A percentile compares a stretch with the other conserved stretches of the same genome.
Evolutionary conservation across 2,113 vertebrate genomes (phyloP).

Genomic region (Arvicanthis niloticus): DNA sequence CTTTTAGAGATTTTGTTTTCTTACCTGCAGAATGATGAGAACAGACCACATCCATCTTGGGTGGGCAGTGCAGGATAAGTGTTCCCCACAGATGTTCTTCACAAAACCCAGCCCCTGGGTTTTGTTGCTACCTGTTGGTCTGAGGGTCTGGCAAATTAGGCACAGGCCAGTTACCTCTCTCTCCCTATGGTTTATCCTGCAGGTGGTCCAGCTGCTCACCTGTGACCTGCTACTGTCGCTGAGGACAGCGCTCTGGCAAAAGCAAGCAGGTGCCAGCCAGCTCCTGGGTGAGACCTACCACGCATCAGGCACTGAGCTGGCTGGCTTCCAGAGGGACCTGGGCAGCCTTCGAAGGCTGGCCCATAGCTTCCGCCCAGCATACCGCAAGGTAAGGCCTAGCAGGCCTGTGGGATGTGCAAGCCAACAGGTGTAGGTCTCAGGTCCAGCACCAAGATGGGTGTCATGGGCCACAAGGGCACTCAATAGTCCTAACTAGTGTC

Average conservation of each 20-base stretch:
- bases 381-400: conserved; percentile 92
- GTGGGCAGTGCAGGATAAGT: neutral
- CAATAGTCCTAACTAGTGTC: neutral
- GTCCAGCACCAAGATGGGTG: neutral
- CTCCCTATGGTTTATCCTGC: conserved; percentile 14
- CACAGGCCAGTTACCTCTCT: neutral
- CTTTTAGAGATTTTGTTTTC: neutral
- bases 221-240: conserved; percentile 96
- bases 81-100: neutral
- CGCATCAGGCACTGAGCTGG: conserved; percentile 91
- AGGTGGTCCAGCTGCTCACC: conserved; percentile 96
- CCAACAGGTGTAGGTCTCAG: neutral
- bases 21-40: neutral
- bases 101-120: neutral
- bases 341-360: conserved; percentile 95
- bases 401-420: fast-evolving
- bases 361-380: conserved; percentile 94
- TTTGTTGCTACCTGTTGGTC: neutral
- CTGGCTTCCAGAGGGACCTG: conserved; percentile 97
- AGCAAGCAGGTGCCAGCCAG: conserved; percentile 88
- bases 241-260: conserved; percentile 96
- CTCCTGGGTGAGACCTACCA: conserved; percentile 93
- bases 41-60: neutral
- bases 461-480: neutral
- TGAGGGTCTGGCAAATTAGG: neutral